A percentile compares a stretch with the other conserved stretches of the same genome.
Evolutionary conservation across 2,888 invertebrate genomes (phyloP).

Genomic region (Chrysodeixis includens): DNA sequence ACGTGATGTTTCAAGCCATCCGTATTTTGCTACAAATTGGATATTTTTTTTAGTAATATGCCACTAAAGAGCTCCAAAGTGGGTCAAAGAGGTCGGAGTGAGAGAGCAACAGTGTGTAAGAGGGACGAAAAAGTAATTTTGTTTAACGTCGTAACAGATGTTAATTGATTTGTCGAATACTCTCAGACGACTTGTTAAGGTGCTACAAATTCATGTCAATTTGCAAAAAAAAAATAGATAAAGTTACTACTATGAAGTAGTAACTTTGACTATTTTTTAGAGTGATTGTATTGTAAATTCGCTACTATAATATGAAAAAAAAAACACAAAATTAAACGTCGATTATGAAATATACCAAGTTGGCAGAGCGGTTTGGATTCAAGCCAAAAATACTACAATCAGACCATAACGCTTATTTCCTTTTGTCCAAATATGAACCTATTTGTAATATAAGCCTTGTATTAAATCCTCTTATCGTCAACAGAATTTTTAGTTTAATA

Average conservation of each 20-base stretch:
- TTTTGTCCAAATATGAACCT: background rate
- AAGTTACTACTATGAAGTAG: too few species aligned
- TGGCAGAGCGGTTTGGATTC: background rate
- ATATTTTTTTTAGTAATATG: conserved; percentile 35
- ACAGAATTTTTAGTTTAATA: too few species aligned
- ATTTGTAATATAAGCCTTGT: too few species aligned
- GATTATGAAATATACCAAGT: background rate
- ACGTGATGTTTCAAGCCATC: conserved; percentile 33
- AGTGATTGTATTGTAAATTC: too few species aligned
- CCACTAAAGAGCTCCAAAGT: conserved; percentile 1
- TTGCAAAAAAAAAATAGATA: too few species aligned
- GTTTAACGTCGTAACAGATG: background rate
- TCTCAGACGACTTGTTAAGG: background rate
- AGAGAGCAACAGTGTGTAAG: background rate
- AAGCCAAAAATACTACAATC: background rate
- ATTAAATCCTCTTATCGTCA: too few species aligned
- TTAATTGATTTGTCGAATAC: background rate
- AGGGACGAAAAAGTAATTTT: background rate
- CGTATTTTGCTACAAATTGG: conserved; percentile 44
- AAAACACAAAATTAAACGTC: background rate
- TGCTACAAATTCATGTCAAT: too few species aligned
- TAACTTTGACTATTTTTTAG: too few species aligned
- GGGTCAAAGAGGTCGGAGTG: conserved; percentile 9
- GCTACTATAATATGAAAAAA: background rate
- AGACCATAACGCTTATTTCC: background rate